phyloP scores from a whole-genome alignment of 2,113 vertebrate genomes.

The Erythrolamprus reginae region DNA sequence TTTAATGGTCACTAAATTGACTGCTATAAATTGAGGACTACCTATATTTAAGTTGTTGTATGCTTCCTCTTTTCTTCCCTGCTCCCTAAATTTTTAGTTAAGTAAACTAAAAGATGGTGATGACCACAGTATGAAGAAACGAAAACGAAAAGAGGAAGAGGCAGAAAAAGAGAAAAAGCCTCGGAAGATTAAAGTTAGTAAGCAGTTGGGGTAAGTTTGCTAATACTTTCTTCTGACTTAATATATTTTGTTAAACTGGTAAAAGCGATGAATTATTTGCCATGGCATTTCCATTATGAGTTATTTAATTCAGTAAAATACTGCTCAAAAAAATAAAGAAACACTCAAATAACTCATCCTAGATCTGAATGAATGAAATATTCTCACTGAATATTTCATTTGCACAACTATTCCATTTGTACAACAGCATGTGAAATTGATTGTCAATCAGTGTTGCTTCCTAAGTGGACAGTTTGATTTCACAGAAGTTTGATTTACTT shows the following conservation, averaged over 20 bases:
- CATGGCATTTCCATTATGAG: background rate
- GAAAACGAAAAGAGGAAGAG: constrained; percentile 88
- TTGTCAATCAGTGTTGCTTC: too few relatives aligned
- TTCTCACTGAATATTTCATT: too few relatives aligned
- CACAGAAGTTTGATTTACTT: too few relatives aligned
- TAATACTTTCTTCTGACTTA: background rate
- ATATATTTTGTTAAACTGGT: background rate
- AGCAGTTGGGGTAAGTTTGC: constrained; percentile 80
- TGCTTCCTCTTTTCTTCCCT: background rate
- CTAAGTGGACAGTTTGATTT: too few relatives aligned
- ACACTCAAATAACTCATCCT: too few relatives aligned
- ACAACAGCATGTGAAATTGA: too few relatives aligned
- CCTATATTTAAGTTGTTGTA: background rate
- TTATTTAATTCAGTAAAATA: background rate
- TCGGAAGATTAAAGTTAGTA: constrained; percentile 86
- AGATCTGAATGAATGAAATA: too few relatives aligned
- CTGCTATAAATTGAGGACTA: background rate
- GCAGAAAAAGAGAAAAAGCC: constrained; percentile 89
- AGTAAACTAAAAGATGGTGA: constrained; percentile 88
- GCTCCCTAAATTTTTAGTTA: constrained; percentile 49
- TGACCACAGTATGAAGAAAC: constrained; percentile 85
- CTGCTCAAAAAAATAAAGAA: too few relatives aligned
- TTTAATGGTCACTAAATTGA: background rate
- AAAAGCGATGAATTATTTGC: background rate
- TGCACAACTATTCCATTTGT: too few relatives aligned